Base-by-base conservation (phyloP, 2,797 vertebrate genomes). In the Bucorvus abyssinicus region DNA sequence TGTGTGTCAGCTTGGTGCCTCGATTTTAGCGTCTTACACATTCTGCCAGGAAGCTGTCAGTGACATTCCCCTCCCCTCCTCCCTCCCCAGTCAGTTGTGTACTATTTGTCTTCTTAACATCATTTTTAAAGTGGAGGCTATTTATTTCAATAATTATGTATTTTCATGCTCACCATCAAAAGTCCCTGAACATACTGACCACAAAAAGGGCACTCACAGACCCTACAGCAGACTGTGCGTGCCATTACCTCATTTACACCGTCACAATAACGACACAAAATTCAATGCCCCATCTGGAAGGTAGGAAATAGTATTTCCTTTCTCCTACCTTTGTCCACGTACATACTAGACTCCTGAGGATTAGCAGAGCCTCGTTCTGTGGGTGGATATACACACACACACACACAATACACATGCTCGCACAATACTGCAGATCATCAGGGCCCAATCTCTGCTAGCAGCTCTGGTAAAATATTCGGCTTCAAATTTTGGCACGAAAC, bases 291-390 rank as follows among this genome's bases (percentile, higher is more conserved):
- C 87, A 81, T 89, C 75, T 89, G 61, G 87, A 89, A 92, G 69
- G 84, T 5, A 89, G 89, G 89, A 96, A 96, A 69, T 88, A 76
- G 2, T 59, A 75, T 71, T 96, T 95, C 92, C 91, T 95, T 95
- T 96, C 78, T 92, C 81, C 73, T 89, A 65, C 86, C 71, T 94
- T 93, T 87, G 83, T 70, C 83, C 7, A 6, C 6, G 17, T 64
- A 55, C 6, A 3, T 15, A 84, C 44, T 12, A 61, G 69, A 42
- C 89, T 78, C 89, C 63, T 7, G 8, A 89, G 90, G 69, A 94
- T 78, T 87, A 50, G 36, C 44, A 67, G 60, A 70, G 38, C 68
- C 74, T 75, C 40, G 8, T 80, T 93, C 45, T 2, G 2, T 24
- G 30, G 38, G 42, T 64, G 69, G 65, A 67, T 92, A 77, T 52